Percentiles rank a stretch among this genome's conserved stretches.
Conservation (phyloP, 2,888 invertebrate species). For the Megastigmus dorsalis region DNA sequence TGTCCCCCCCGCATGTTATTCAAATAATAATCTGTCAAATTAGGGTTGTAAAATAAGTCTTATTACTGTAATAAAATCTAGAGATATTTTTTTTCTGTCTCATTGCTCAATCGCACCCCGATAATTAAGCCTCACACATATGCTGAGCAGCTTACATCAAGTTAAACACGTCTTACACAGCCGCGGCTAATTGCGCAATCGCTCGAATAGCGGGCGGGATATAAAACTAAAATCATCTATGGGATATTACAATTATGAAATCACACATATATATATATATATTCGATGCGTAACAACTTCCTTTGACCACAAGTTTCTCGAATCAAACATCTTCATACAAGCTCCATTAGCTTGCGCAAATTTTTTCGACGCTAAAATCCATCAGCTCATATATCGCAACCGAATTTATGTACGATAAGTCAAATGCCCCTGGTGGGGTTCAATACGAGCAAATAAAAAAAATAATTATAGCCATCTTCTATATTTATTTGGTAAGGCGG, state of each 20-base stretch:
- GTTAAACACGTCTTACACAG: conserved; percentile 8
- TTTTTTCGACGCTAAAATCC: too few relatives aligned
- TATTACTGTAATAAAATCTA: not conserved
- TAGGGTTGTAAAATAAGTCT: not conserved
- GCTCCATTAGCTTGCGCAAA: too few relatives aligned
- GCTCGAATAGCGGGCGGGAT: not conserved
- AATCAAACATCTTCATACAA: too few relatives aligned
- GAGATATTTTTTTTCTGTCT: conserved; percentile 14
- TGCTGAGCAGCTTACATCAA: not conserved
- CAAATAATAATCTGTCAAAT: too few relatives aligned
- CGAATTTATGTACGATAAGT: too few relatives aligned
- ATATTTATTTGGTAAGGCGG: conserved; percentile 12
- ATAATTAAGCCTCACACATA: not conserved
- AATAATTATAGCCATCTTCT: conserved; percentile 16
- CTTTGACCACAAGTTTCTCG: too few relatives aligned
- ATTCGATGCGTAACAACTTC: too few relatives aligned
- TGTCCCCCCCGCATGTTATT: too few relatives aligned
- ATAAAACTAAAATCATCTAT: not conserved
- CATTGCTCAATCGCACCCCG: not conserved
- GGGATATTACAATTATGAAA: conserved; percentile 21
- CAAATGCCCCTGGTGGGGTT: too few relatives aligned
- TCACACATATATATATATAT: too few relatives aligned
- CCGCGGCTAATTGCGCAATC: not conserved
- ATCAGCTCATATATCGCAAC: too few relatives aligned
- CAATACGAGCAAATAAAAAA: too few relatives aligned